Base-by-base conservation (phyloP, 2,113 vertebrate species). In the Podiceps cristatus region DNA sequence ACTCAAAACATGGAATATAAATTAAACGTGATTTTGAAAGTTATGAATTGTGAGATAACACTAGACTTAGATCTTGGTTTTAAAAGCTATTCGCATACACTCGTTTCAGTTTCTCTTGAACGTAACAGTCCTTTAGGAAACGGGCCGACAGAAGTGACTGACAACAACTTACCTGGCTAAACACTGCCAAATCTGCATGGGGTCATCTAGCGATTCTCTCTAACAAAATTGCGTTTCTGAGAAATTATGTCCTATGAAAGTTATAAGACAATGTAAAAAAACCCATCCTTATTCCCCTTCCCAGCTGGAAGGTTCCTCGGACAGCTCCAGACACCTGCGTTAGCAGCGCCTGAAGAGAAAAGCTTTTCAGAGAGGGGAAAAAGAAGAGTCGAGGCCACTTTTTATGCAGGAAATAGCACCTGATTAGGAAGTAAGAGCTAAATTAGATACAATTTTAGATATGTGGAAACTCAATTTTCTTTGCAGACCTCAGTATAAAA, bases 401-500 rank as follows among this genome's bases (percentile, higher is more conserved):
- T 27, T 67, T 59, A 19, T 25, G 29, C 25, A 25, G n/a, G 59
- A 58, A 81, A 24, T 3, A 71, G 64, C 2, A 49, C 18, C 42
- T 23, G 80, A 86, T 58, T 37, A 95, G 89, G 92, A 96, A 79
- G 85, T 4, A 16, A 60, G 17, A 71, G 79, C 80, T 37, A 86
- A 90, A 96, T 89, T 15, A 94, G 88, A 81, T 55, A 77, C 60
- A 75, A 91, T 91, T 94, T 79, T 84, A 84, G 75, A 82, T 88
- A 95, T 79, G 87, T 74, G 87, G 83, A 94, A 97, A 97, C 94
- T 96, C 91, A 75, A 58, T 87, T 37, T 95, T 93, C 97, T 52
- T 89, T 29, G 22, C 69, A 68, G 69, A 68, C 29, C 45, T 88
- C 52, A 33, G 28, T 25, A 62, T 7, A 55, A 53, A 45, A 58